Evolutionary conservation across 2,888 invertebrate genomes (phyloP).

Genomic region (Erebia ligea): DNA sequence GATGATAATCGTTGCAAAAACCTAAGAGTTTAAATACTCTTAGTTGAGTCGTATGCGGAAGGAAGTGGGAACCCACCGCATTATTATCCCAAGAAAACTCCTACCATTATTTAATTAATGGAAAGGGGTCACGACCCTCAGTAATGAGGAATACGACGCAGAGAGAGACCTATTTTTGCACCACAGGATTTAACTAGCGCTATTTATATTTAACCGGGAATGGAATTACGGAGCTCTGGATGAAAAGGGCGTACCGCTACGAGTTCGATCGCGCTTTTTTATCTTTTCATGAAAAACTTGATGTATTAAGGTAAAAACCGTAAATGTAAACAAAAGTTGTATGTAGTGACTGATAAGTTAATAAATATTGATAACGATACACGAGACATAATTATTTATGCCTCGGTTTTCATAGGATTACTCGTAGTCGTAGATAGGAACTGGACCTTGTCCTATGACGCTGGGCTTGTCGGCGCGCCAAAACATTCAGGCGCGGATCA

Average conservation of each 20-base stretch:
- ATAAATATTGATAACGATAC: constrained; percentile 14
- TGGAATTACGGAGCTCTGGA: not conserved
- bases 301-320: not conserved
- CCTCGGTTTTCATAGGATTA: constrained; percentile 28
- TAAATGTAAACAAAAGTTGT: constrained; percentile 8
- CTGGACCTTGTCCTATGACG: constrained; percentile 72
- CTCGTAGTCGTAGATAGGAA: constrained; percentile 23
- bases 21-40: no score
- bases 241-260: no score
- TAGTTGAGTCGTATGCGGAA: no score
- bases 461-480: constrained; percentile 64
- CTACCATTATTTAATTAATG: no score
- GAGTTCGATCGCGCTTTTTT: not conserved
- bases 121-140: no score
- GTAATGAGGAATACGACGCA: no score
- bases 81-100: no score
- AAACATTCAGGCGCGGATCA: constrained; percentile 51
- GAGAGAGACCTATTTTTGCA: not conserved
- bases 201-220: not conserved
- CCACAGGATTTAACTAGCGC: not conserved
- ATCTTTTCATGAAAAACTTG: not conserved
- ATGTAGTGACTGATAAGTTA: not conserved
- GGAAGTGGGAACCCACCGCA: no score
- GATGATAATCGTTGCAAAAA: no score
- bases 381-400: not conserved